Percentiles rank a stretch among this genome's conserved stretches.
phyloP scores from a whole-genome alignment of 2,797 vertebrate genomes.

The Mycteria americana region DNA sequence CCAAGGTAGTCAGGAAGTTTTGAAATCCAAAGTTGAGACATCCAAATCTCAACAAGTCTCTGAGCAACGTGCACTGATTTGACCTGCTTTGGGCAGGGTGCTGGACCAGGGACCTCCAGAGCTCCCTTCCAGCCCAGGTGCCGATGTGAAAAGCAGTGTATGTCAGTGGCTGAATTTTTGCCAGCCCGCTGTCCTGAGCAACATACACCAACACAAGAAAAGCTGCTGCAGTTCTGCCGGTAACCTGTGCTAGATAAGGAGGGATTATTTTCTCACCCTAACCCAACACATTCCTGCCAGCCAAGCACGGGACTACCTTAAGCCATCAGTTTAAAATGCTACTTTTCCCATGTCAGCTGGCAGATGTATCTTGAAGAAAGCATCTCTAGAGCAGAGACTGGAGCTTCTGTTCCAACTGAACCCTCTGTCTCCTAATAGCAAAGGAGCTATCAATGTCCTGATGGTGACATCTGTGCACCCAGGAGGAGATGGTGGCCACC shows the following conservation, averaged over 20 bases:
- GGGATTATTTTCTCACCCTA: not conserved
- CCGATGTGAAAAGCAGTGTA: accelerated
- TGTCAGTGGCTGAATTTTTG: not conserved
- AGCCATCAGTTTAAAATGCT: not conserved
- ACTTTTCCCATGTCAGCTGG: not conserved
- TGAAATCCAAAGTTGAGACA: not conserved
- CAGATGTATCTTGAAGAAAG: not conserved
- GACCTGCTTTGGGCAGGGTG: not conserved
- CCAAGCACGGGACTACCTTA: not conserved
- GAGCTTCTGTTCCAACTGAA: not conserved
- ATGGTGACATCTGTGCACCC: not conserved
- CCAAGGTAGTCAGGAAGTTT: not conserved
- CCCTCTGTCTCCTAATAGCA: not conserved
- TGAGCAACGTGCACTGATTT: not conserved
- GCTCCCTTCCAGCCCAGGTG: not conserved
- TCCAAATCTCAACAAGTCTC: not conserved
- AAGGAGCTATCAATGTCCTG: not conserved
- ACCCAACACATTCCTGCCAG: not conserved
- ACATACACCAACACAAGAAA: not conserved
- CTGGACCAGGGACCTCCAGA: not conserved
- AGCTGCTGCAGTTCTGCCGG: not conserved
- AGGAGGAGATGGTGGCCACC: not conserved
- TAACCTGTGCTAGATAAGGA: not conserved
- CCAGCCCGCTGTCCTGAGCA: not conserved
- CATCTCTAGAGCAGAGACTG: not conserved